phyloP scores from a whole-genome alignment of 2,888 invertebrate genomes.

The Hyles lineata region DNA sequence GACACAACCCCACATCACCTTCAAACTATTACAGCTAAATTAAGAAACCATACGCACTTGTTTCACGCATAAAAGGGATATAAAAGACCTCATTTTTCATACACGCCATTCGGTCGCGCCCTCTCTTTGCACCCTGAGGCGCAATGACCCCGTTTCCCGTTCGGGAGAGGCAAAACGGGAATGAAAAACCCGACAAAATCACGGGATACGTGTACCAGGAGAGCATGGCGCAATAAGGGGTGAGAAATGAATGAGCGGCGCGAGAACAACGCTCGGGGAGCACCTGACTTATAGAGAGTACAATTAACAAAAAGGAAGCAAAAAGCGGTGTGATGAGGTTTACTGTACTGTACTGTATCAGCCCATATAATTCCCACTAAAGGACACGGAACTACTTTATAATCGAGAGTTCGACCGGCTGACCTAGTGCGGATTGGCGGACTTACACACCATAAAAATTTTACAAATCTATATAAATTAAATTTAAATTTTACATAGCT shows the following conservation, averaged over 20 bases:
- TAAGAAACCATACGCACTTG: constrained; percentile 12
- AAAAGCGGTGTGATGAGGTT: not conserved
- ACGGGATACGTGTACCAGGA: constrained; percentile 61
- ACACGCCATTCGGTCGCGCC: constrained; percentile 40
- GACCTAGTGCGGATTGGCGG: no score
- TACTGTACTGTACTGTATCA: no score
- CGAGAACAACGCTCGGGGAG: constrained; percentile 39
- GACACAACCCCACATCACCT: not conserved
- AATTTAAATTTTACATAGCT: no score
- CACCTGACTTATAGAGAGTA: not conserved
- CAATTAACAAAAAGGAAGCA: constrained; percentile 7
- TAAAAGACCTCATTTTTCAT: constrained; percentile 35
- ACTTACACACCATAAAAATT: no score
- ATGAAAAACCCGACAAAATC: constrained; percentile 65
- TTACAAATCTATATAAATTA: no score
- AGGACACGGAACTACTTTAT: no score
- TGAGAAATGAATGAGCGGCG: constrained; percentile 41
- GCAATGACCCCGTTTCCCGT: constrained; percentile 64
- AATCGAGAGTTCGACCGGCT: no score
- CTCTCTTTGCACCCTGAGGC: constrained; percentile 59
- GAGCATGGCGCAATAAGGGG: constrained; percentile 60
- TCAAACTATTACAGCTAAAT: not conserved
- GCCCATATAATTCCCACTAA: no score
- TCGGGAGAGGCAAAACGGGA: constrained; percentile 54
- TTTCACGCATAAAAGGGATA: not conserved